A percentile compares a stretch with the other conserved stretches of the same genome.
Conservation (phyloP, 2,797 vertebrate genomes). For the Periophthalmus magnuspinnatus region DNA sequence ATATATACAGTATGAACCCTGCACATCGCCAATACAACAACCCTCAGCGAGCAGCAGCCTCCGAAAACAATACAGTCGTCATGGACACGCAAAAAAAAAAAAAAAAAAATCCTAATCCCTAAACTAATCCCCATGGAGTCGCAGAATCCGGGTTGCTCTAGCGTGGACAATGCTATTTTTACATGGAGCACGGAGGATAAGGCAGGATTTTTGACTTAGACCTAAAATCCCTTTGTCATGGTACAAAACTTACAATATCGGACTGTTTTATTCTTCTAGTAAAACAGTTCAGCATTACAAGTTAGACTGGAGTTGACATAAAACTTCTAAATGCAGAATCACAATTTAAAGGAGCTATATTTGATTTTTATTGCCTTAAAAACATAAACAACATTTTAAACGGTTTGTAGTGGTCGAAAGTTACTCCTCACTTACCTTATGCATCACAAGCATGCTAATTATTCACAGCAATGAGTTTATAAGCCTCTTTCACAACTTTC, state of each 20-base stretch:
- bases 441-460: too few species aligned
- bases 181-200: conserved; percentile 8
- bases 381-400: too few species aligned
- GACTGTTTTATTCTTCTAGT: background rate
- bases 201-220: conserved; percentile 1
- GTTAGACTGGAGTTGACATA: background rate
- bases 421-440: too few species aligned
- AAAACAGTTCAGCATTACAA: background rate
- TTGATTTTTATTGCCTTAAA: too few species aligned
- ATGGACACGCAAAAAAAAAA: conserved; percentile 43
- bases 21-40: conserved; percentile 48
- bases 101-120: conserved; percentile 46
- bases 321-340: background rate
- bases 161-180: conserved; percentile 47
- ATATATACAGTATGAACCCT: conserved; percentile 51
- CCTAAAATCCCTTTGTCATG: background rate
- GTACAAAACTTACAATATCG: conserved; percentile 1
- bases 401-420: too few species aligned
- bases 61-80: conserved; percentile 37
- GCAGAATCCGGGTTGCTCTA: conserved; percentile 44
- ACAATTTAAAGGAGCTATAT: too few species aligned
- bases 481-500: too few species aligned
- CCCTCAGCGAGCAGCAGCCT: conserved; percentile 23
- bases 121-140: conserved; percentile 58
- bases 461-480: too few species aligned